These are phyloP conservation scores for Xanthostigma xanthostigma DNA, from an alignment of 2,888 invertebrate genomes.

Conservation along the genomic window DNA sequence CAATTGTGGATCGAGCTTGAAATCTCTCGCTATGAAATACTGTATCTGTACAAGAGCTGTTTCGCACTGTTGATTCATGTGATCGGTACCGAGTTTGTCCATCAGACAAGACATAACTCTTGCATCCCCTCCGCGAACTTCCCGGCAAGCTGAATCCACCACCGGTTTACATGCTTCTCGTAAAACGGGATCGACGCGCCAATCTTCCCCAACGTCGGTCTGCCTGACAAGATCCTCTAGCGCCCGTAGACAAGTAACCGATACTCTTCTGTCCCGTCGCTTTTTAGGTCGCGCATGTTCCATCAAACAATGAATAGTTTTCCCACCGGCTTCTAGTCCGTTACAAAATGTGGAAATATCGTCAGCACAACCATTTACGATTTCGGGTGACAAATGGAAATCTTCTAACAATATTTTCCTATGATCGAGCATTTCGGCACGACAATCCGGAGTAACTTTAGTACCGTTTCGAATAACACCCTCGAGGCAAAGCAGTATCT, in stretches of 20 bases:
- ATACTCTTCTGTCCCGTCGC: constrained; percentile 48
- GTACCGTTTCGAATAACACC: constrained; percentile 53
- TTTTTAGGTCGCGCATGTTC: constrained; percentile 59
- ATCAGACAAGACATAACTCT: constrained; percentile 86
- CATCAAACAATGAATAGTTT: constrained; percentile 93
- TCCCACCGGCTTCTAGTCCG: constrained; percentile 62
- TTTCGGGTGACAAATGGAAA: constrained; percentile 83
- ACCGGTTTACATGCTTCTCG: constrained; percentile 75
- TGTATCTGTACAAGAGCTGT: constrained; percentile 87
- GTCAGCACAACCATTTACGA: constrained; percentile 71
- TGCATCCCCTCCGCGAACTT: constrained; percentile 58
- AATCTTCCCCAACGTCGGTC: constrained; percentile 88
- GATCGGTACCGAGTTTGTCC: constrained; percentile 71
- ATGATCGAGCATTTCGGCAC: constrained; percentile 80
- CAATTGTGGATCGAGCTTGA: constrained; percentile 77
- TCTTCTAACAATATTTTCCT: constrained; percentile 85
- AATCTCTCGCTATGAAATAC: constrained; percentile 92
- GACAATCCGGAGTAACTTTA: constrained; percentile 63
- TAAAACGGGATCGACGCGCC: constrained; percentile 85
- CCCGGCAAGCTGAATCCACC: constrained; percentile 61
- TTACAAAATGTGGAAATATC: constrained; percentile 69
- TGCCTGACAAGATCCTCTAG: constrained; percentile 69
- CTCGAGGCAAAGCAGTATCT: constrained; percentile 87
- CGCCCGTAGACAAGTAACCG: constrained; percentile 56
- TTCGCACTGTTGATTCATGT: constrained; percentile 83